These are phyloP conservation scores for Sphinx pinastri DNA, from an alignment of 2,888 invertebrate species.

Conservation along the genomic window DNA sequence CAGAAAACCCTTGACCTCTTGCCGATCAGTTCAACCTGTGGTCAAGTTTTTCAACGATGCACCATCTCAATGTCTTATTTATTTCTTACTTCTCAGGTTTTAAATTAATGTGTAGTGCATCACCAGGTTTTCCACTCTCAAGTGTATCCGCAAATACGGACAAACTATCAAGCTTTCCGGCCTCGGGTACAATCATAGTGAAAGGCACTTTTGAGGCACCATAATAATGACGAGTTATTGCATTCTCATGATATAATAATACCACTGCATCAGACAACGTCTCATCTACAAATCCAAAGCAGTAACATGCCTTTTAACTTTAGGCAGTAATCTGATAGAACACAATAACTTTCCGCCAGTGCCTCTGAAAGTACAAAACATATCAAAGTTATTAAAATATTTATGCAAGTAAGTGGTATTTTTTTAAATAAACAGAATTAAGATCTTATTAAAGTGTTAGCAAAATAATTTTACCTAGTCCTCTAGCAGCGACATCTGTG, in stretches of 20 bases:
- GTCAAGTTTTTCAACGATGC: slow-evolving; percentile 84
- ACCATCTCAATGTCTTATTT: slow-evolving; percentile 50
- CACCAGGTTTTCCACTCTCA: slow-evolving; percentile 84
- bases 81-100: slow-evolving; percentile 47
- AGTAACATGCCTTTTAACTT: slow-evolving; percentile 78
- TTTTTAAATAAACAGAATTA: slow-evolving; percentile 29
- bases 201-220: slow-evolving; percentile 84
- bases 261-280: slow-evolving; percentile 70
- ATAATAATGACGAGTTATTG: slow-evolving; percentile 83
- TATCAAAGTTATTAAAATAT: slow-evolving; percentile 57
- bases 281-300: slow-evolving; percentile 76
- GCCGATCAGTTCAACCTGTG: slow-evolving; percentile 71
- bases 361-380: slow-evolving; percentile 92
- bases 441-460: slow-evolving; percentile 13
- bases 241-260: slow-evolving; percentile 72
- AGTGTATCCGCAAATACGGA: slow-evolving; percentile 80
- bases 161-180: slow-evolving; percentile 84
- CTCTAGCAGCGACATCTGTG: slow-evolving; percentile 98
- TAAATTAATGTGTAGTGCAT: slow-evolving; percentile 66
- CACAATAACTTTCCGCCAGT: slow-evolving; percentile 90
- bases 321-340: slow-evolving; percentile 80
- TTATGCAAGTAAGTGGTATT: slow-evolving; percentile 28
- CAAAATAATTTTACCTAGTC: slow-evolving; percentile 89
- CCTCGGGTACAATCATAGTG: slow-evolving; percentile 81
- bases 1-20: slow-evolving; percentile 83